Conservation (phyloP, 2,113 vertebrate species). For the Alectura lathami region DNA sequence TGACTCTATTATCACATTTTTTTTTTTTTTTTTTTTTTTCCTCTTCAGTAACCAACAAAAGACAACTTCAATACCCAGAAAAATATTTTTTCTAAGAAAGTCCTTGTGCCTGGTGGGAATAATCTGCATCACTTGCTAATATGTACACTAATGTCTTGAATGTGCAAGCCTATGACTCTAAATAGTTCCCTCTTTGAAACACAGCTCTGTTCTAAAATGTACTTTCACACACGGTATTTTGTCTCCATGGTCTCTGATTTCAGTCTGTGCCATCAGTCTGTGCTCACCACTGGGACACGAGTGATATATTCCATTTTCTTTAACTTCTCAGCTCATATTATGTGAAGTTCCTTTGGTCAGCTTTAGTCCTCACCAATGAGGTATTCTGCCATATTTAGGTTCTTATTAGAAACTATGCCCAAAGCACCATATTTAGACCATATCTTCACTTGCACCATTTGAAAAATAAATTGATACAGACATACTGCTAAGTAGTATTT, state of each 20-base stretch:
- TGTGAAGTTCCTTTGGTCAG: neutral
- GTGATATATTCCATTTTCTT: neutral
- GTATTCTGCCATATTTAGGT: neutral
- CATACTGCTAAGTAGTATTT: neutral
- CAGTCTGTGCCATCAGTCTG: neutral
- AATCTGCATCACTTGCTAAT: neutral
- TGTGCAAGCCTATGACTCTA: neutral
- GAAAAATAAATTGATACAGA: neutral
- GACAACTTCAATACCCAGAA: neutral
- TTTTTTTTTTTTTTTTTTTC: neutral
- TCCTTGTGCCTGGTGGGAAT: neutral
- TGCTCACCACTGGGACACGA: neutral
- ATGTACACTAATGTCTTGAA: neutral
- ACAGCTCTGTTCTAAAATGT: neutral
- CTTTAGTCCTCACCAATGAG: neutral
- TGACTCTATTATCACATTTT: neutral
- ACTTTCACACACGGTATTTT: neutral
- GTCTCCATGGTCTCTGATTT: neutral
- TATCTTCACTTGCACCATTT: neutral
- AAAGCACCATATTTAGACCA: neutral
- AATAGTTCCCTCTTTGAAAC: neutral
- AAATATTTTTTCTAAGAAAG: neutral
- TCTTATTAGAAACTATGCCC: neutral
- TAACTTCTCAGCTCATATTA: neutral
- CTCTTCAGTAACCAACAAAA: neutral